Percentiles rank a stretch among this genome's conserved stretches.
These are phyloP conservation scores for Entomobrya multifasciata DNA, from an alignment of 2,888 invertebrate species.

Conservation along the genomic window DNA sequence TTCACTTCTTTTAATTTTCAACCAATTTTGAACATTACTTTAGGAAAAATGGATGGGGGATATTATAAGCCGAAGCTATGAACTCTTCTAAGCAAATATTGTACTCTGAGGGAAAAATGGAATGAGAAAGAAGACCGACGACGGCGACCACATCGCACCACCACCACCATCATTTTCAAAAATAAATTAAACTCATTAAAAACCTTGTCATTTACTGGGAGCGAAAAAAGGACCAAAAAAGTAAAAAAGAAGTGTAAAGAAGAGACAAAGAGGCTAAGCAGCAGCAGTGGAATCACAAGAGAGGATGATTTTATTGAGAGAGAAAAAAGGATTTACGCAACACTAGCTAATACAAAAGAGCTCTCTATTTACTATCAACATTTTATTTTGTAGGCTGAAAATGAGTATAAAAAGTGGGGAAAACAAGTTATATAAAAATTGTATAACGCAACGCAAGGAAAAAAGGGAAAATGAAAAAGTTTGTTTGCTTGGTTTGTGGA, in stretches of 20 bases:
- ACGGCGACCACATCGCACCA: constrained; percentile 21
- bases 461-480: constrained; percentile 26
- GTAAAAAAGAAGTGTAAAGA: not conserved
- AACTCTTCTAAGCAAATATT: not conserved
- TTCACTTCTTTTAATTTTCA: constrained; percentile 56
- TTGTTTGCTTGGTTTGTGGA: constrained; percentile 4
- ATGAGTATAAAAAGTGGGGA: constrained; percentile 35
- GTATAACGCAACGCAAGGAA: no score
- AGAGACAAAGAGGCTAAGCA: not conserved
- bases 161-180: constrained; percentile 66
- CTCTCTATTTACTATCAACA: not conserved
- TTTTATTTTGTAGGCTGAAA: constrained; percentile 22
- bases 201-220: constrained; percentile 69
- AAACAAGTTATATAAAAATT: constrained; percentile 16
- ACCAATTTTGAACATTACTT: constrained; percentile 17
- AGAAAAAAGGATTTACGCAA: constrained; percentile 67
- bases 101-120: constrained; percentile 3
- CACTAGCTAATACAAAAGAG: constrained; percentile 62
- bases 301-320: constrained; percentile 39
- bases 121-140: constrained; percentile 29
- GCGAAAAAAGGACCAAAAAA: not conserved
- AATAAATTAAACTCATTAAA: constrained; percentile 74
- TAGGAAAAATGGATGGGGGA: constrained; percentile 35
- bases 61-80: not conserved
- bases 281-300: not conserved